phyloP scores from a whole-genome alignment of 2,113 vertebrate species.

The Catagonus wagneri region DNA sequence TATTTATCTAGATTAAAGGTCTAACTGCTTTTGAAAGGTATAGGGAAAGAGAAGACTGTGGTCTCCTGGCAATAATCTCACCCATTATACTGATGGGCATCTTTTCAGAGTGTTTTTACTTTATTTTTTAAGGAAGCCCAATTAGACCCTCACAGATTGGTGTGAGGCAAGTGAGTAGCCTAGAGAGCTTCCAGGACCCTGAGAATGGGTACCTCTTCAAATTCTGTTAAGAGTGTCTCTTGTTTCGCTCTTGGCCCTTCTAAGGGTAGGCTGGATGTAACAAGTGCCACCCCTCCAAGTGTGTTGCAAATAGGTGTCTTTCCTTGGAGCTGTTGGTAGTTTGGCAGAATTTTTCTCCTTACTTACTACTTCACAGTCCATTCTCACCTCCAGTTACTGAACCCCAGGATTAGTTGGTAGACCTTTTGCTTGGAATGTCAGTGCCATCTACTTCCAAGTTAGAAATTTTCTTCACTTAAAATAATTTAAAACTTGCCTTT shows the following conservation, averaged over 20 bases:
- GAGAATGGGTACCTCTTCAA: background rate
- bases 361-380: background rate
- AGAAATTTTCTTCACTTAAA: background rate
- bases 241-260: background rate
- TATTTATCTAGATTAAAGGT: background rate
- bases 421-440: background rate
- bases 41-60: background rate
- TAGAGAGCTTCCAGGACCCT: background rate
- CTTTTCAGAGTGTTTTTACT: constrained; percentile 24
- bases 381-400: rapidly evolving
- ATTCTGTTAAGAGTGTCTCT: background rate
- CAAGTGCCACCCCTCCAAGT: background rate
- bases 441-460: background rate
- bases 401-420: background rate
- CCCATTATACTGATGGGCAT: background rate
- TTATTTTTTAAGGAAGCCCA: background rate
- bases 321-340: background rate
- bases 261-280: background rate
- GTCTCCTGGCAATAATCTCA: background rate
- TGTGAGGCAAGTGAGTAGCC: background rate
- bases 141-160: background rate
- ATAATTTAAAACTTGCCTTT: constrained; percentile 5
- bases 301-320: background rate
- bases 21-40: background rate
- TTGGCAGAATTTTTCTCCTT: background rate